Conservation (phyloP, 2,888 invertebrate species). For the Volucella zonaria region DNA sequence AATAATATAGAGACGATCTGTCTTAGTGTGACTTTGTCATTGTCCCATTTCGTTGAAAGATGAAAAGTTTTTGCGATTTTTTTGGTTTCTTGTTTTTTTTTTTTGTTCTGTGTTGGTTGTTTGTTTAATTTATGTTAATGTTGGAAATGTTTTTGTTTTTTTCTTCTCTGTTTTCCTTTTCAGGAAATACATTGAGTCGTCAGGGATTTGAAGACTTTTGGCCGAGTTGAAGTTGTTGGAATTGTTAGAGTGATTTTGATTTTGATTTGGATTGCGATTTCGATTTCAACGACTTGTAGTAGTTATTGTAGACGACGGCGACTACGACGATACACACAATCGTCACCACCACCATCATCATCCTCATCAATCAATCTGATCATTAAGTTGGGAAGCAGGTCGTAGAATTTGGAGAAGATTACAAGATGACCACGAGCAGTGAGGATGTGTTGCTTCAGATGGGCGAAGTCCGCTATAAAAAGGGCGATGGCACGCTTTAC, state of each 20-base stretch:
- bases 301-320: too few species aligned
- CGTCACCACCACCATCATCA: too few species aligned
- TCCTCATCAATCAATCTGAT: too few species aligned
- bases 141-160: not conserved
- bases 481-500: slow-evolving; percentile 96
- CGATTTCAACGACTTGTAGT: not conserved
- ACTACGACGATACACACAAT: too few species aligned
- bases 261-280: not conserved
- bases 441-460: slow-evolving; percentile 98
- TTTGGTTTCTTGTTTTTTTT: not conserved
- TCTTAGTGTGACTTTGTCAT: slow-evolving; percentile 3
- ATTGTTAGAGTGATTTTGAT: not conserved
- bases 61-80: not conserved
- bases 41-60: slow-evolving; percentile 4
- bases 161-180: slow-evolving; percentile 20
- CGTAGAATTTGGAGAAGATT: slow-evolving; percentile 6
- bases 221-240: slow-evolving; percentile 13
- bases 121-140: slow-evolving; percentile 23
- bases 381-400: too few species aligned
- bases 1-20: too few species aligned
- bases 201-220: not conserved
- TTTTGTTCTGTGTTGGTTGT: slow-evolving; percentile 17
- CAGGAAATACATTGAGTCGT: slow-evolving; percentile 41
- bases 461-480: slow-evolving; percentile 95
- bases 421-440: slow-evolving; percentile 91